Evolutionary conservation across 2,797 vertebrate genomes (phyloP), one percentile per base, ranked within the genome.

Genomic region (Columba guinea): DNA sequence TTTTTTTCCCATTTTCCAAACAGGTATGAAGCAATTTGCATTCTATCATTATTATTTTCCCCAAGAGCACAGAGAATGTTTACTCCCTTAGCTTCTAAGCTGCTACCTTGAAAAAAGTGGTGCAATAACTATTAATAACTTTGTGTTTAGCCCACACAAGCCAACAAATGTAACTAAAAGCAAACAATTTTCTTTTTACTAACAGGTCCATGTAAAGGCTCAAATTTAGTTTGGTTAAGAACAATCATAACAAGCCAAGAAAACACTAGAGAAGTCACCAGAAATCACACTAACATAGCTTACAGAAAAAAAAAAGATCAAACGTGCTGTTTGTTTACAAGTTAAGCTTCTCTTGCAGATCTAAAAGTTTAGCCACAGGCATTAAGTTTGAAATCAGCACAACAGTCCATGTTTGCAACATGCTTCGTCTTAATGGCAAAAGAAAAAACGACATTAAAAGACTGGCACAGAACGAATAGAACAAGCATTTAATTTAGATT

Each of bases 201-300:
- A 93, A 19, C 1, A 11, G 2, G 2, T 4, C 39, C 41, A 62
- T 5, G 4, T 26, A 23, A 1, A 67, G 7, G 11, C 8, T 83
- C 22, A 70, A 44, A 67, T 62, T 80, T 46, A 69, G 9, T 14
- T 68, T 65, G 17, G 24, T 41, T 52, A 44, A 62, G 73, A 81
- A 37, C 6, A 16, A 18, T 11, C 51, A 27, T 9, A 62, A 22
- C 7, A 73, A 55, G 20, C 24, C 60, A 91, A 81, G 34, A 77
- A 79, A 83, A 80, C 24, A 49, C 2, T 64, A 70, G 9, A 44
- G 11, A 80, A 63, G 24, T 60, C 59, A n/a, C 18, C 49, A 89
- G 59, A 73, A 78, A 24, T 41, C 32, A 44, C 27, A 46, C 11
- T n/a, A 65, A 41, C 19, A 41, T 9, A 79, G 30, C 13, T 32